Percentiles rank a stretch among this genome's conserved stretches.
These are phyloP conservation scores for Luperina nickerlii DNA, from an alignment of 2,888 invertebrate species.

Conservation along the genomic window DNA sequence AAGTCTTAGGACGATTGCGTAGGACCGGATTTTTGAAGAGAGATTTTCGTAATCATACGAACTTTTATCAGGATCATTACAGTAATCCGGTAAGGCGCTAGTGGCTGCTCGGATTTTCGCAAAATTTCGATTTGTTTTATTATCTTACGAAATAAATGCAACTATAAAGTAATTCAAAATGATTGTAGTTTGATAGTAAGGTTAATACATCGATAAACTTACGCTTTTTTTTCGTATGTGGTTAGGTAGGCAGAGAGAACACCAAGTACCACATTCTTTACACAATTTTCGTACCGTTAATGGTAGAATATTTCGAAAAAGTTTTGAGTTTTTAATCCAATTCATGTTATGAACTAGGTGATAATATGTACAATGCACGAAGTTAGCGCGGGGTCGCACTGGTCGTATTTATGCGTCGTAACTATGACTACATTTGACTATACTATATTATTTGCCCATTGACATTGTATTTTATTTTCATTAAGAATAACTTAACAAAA, in stretches of 20 bases:
- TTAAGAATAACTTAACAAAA: neutral
- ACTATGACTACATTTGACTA: neutral
- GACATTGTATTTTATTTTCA: neutral
- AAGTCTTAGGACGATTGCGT: neutral
- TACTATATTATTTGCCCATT: neutral
- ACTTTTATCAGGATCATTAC: neutral
- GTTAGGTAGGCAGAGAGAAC: neutral
- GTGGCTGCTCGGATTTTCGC: neutral
- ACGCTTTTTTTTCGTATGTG: neutral
- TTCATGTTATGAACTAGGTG: slow-evolving; percentile 32
- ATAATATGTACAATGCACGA: slow-evolving; percentile 51
- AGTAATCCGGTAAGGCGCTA: neutral
- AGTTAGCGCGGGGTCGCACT: slow-evolving; percentile 33
- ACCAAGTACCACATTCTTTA: neutral
- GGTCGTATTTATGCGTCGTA: neutral
- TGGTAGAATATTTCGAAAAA: neutral
- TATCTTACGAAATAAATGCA: neutral
- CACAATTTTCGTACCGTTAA: neutral
- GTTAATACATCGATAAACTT: neutral
- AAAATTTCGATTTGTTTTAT: neutral
- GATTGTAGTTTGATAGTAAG: slow-evolving; percentile 1
- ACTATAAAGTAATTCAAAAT: neutral
- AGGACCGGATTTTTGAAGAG: neutral
- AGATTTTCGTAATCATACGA: neutral
- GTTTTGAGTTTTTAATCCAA: slow-evolving; percentile 14